Base-by-base conservation (phyloP, 2,113 vertebrate species). In the Archocentrus centrarchus region DNA sequence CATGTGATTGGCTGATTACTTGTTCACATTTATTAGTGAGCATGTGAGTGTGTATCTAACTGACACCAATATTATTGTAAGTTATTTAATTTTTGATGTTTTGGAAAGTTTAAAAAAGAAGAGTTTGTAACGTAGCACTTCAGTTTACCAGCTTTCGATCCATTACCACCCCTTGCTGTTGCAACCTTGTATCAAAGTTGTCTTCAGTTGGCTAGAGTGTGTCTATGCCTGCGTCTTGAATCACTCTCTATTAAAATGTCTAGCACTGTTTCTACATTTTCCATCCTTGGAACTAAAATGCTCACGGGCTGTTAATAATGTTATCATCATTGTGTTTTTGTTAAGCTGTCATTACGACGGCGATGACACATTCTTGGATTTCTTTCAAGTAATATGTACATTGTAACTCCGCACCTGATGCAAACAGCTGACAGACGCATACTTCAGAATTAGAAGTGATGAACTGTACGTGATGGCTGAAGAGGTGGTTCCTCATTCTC, bases 401-500 rank as follows among this genome's bases (percentile, higher is more conserved):
- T 35, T 32, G 47, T 35, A 73, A 75, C 58, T 79, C 15, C 1
- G 0, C 61, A 39, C 30, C 22, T 32, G 4, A 44, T 66, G 22
- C 14, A 77, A 77, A 75, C 27, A 11, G 6, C 15, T 68, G 22
- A 75, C 35, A 27, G 39, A 37, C 2, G 2, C 77, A 30, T 60
- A 22, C 11, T 50, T 59, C 59, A 18, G 64, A 30, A 70, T 83
- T 64, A 64, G 61, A 30, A 7, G 35, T 47, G 77, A 57, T 50
- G 18, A 22, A 30, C 73, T 44, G 39, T 58, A 37, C 53, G 53
- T 10, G 1, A 78, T 81, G 17, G 24, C 44, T 41, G 44, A 58
- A 55, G 14, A 77, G 39, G 18, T 64, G 32, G 22, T 75, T 59
- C 88, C 70, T 83, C 14, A 57, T 37, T 84, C 61, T 77, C 50